These are phyloP conservation scores for Cephus sareptanus DNA, from an alignment of 2,888 invertebrate species.

Conservation along the genomic window DNA sequence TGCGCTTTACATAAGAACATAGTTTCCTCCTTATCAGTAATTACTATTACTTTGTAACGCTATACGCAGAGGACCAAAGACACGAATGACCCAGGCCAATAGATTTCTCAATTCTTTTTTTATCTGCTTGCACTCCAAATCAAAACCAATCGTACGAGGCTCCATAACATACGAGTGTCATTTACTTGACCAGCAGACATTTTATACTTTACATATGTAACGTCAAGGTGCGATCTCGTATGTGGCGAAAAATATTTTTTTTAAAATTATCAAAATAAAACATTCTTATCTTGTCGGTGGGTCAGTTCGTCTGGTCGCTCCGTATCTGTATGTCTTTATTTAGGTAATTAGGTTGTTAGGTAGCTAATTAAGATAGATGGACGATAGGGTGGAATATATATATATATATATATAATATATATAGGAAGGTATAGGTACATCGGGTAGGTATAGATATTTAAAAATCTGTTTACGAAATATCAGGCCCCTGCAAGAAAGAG, in stretches of 20 bases:
- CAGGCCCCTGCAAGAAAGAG: conserved; percentile 31
- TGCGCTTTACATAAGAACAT: conserved; percentile 7
- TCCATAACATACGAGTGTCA: neutral
- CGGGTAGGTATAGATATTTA: conserved; percentile 28
- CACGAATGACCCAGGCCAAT: conserved; percentile 24
- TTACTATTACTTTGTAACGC: conserved; percentile 11
- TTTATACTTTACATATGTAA: neutral
- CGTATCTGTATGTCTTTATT: neutral
- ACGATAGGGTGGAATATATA: neutral
- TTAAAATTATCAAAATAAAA: neutral
- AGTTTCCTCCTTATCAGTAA: conserved; percentile 4
- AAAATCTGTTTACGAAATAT: conserved; percentile 37
- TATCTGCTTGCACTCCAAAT: neutral
- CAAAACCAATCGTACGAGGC: neutral
- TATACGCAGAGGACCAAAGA: conserved; percentile 12
- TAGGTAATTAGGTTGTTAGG: neutral
- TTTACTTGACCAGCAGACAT: neutral
- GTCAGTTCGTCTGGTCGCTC: neutral
- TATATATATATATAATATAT: neutral
- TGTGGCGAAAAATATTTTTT: neutral
- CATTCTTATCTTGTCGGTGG: neutral
- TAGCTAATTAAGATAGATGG: neutral
- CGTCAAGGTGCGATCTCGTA: neutral
- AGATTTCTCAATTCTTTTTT: neutral
- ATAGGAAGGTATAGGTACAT: neutral